These are phyloP conservation scores for Ceratina australensis DNA, from an alignment of 1,140 invertebrate species.

Conservation along the genomic window DNA sequence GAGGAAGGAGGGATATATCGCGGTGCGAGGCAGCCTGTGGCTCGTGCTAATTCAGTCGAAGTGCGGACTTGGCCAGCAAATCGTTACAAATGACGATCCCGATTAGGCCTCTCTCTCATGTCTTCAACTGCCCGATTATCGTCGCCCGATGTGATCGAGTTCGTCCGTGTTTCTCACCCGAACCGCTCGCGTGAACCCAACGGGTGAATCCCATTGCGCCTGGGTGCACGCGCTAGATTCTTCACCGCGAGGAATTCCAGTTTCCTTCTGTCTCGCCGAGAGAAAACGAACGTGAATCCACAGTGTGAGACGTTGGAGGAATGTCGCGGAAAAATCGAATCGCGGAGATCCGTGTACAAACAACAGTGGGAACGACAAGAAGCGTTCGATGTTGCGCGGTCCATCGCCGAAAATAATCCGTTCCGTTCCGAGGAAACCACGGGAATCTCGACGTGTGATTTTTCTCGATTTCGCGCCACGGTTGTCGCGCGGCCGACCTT, in stretches of 20 bases:
- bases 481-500: conserved; percentile 49
- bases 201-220: neutral
- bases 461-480: conserved; percentile 23
- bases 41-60: conserved; percentile 74
- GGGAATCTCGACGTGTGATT: conserved; percentile 19
- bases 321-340: neutral
- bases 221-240: neutral
- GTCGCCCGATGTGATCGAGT: neutral
- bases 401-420: conserved; percentile 34
- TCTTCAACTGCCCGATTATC: neutral
- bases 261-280: neutral
- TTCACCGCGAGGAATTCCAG: no score
- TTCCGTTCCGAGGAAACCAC: conserved; percentile 3
- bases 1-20: conserved; percentile 48
- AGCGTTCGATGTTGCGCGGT: conserved; percentile 21
- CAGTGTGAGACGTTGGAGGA: neutral
- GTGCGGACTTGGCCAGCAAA: conserved; percentile 64
- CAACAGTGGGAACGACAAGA: conserved; percentile 27
- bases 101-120: conserved; percentile 39
- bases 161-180: neutral
- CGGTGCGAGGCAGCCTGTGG: conserved; percentile 55
- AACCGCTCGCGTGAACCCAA: neutral
- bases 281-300: neutral
- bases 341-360: neutral
- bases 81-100: conserved; percentile 56